Base-by-base conservation (phyloP, 2,888 invertebrate species). In the Tridacna crocea region DNA sequence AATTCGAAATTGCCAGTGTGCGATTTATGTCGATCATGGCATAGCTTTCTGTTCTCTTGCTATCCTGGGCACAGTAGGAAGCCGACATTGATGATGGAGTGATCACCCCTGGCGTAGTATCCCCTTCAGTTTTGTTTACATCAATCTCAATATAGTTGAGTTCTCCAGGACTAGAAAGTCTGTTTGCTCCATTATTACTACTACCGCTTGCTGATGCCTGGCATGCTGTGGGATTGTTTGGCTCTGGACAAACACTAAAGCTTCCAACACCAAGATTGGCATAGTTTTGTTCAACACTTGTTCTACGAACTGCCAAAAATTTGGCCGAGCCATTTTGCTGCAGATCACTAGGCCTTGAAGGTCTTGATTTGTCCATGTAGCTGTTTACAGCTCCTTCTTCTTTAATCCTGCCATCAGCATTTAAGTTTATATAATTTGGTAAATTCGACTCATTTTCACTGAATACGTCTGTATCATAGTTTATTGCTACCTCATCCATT, bases 11-110 rank as follows among this genome's bases (percentile, higher is more conserved):
- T 27, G 98, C 98, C 76, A 97, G 97, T 0, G 99, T 99, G 95
- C 97, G 97, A 91, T 98, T 97, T 94, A 99, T 98, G 95, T 99
- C 99, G 90, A 99, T 99, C 0, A 97, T 97, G 13, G 97, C 97
- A 93, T 98, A 98, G 73, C 97, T 97, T 68, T 94, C 92, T 0
- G 92, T 90, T 36, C 88, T 86, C 75, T 90, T 90, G 60, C 88
- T 87, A 77, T 92, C 93, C 22, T 91, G 91, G 3, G 89, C 88
- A 8, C 84, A 74, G 65, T 88, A 88, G 58, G 91, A 91, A 12
- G 89, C 87, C 0, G 92, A 90, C 12, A 92, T 90, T 15, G 91
- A 88, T 0, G 92, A 89, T 11, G 89, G 85, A 15, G 84, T 79
- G n/a, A 84, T 72, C 6, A 87, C 84, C n/a, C 88, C 85, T n/a